A percentile compares a stretch with the other conserved stretches of the same genome.
These are phyloP conservation scores for Calcarius lapponicus DNA, from an alignment of 2,797 vertebrate species.

Conservation along the genomic window DNA sequence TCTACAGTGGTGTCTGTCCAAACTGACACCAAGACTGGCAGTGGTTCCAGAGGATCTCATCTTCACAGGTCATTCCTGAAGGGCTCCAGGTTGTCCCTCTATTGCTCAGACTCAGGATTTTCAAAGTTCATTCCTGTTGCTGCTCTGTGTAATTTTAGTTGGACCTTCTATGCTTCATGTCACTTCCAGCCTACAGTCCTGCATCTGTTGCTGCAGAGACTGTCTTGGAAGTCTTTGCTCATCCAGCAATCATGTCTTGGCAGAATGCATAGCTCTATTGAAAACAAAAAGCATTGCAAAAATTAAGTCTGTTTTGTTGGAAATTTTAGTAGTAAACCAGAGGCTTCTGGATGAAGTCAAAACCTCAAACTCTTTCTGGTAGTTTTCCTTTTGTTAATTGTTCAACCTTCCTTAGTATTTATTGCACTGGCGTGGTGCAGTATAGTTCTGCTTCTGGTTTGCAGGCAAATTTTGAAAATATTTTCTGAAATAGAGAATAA, in stretches of 20 bases:
- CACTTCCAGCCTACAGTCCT: neutral
- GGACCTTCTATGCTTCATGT: rapidly evolving
- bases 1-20: neutral
- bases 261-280: neutral
- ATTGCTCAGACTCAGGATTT: neutral
- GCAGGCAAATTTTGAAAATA: neutral
- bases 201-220: neutral
- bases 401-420: neutral
- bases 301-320: neutral
- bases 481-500: neutral
- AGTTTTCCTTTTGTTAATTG: neutral
- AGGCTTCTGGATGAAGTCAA: neutral
- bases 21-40: neutral
- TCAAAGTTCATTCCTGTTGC: neutral
- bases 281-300: neutral
- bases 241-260: neutral
- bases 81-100: neutral
- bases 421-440: neutral
- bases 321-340: neutral
- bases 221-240: neutral
- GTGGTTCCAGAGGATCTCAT: neutral
- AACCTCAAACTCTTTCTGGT: neutral
- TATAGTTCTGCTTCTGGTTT: neutral
- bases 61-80: neutral
- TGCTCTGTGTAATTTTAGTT: neutral